phyloP scores from a whole-genome alignment of 1,140 invertebrate genomes.

The Metopolophium dirhodum region DNA sequence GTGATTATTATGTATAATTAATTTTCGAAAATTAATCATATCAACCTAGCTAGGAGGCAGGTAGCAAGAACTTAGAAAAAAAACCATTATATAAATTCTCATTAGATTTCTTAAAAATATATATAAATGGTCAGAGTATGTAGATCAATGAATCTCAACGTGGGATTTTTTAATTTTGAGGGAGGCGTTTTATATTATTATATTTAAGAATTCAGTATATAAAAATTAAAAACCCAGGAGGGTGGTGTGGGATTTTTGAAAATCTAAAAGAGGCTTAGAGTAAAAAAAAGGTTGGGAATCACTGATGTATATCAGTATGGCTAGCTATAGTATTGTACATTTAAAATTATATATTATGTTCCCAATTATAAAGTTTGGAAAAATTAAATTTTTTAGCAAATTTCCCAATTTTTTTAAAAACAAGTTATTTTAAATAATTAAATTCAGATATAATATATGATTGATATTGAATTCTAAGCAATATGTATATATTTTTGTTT shows the following conservation, averaged over 20 bases:
- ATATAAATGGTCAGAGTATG: neutral
- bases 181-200: too few species aligned
- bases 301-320: neutral
- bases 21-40: neutral
- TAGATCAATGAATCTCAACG: neutral
- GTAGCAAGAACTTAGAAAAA: neutral
- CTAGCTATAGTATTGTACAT: neutral
- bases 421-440: neutral
- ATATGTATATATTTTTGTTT: conserved; percentile 29
- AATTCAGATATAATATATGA: neutral
- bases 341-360: neutral
- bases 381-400: neutral
- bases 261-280: too few species aligned
- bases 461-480: neutral
- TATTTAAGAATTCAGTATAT: too few species aligned
- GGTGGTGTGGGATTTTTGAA: too few species aligned
- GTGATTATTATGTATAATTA: neutral
- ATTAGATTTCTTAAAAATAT: neutral
- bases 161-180: too few species aligned
- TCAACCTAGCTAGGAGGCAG: neutral
- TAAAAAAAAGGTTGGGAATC: too few species aligned
- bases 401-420: neutral
- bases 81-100: neutral
- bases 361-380: neutral
- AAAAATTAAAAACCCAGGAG: too few species aligned